Evolutionary conservation across 30 jellyfish, hydroid and myxozoan species (phyloP).

Genomic region (Cassiopea andromeda): DNA sequence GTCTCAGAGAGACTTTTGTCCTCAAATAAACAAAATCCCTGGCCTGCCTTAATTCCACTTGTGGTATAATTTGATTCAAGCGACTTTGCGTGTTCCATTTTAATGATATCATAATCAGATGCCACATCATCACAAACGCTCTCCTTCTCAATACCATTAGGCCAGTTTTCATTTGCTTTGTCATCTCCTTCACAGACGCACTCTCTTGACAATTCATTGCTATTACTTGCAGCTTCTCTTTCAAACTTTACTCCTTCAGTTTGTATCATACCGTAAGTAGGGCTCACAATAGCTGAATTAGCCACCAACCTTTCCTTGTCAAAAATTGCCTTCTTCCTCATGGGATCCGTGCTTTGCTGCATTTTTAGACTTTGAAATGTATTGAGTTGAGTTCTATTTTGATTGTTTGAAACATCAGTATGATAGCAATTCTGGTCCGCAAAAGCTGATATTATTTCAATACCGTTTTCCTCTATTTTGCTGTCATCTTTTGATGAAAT

Average conservation of each 20-base stretch:
- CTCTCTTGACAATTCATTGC: not conserved
- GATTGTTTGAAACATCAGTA: not conserved
- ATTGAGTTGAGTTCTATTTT: not conserved
- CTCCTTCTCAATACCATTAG: not conserved
- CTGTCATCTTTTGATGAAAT: slow-evolving; percentile 26
- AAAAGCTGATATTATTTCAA: not conserved
- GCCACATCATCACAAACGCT: not conserved
- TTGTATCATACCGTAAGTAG: not conserved
- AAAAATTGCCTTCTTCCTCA: too few species aligned
- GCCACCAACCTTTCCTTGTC: too few species aligned
- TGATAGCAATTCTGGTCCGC: not conserved
- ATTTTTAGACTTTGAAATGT: not conserved
- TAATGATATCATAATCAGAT: slow-evolving; percentile 2
- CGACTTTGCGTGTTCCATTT: not conserved
- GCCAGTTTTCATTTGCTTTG: not conserved
- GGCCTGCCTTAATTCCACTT: not conserved
- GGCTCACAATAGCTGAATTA: too few species aligned
- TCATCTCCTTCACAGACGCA: not conserved
- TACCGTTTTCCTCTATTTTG: not conserved
- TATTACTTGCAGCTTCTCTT: not conserved
- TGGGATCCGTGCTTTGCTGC: not conserved
- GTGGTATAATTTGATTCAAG: not conserved
- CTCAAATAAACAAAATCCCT: not conserved
- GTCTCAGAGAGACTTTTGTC: not conserved
- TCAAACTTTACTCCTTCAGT: not conserved